Evolutionary conservation across 2,113 vertebrate species (phyloP).

Genomic region (Larimichthys polyactis): DNA sequence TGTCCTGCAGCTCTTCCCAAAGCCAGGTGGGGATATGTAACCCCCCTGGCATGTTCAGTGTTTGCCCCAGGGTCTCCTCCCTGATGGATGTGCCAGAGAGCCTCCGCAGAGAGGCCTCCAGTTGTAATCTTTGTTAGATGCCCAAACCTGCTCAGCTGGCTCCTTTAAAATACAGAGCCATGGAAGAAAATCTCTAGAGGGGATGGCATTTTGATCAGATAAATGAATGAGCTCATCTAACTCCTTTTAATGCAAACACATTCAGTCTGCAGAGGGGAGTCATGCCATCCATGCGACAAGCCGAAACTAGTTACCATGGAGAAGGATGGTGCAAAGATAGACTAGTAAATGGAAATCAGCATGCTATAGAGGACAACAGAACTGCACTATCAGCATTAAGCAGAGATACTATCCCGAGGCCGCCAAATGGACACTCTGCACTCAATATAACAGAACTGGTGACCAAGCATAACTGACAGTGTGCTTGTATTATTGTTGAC

Average conservation of each 20-base stretch:
- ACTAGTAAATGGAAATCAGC: not conserved
- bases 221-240: not conserved
- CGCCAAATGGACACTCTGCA: not conserved
- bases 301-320: not conserved
- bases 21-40: constrained; percentile 25
- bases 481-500: not conserved
- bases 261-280: not conserved
- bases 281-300: not conserved
- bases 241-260: not conserved
- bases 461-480: not conserved
- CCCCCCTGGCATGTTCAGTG: constrained; percentile 7
- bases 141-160: constrained; percentile 21
- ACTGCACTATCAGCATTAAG: not conserved
- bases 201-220: not conserved
- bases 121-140: not conserved
- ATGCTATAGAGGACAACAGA: not conserved
- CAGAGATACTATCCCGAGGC: not conserved
- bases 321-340: not conserved
- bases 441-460: not conserved
- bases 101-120: too few relatives aligned
- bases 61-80: constrained; percentile 1
- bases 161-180: constrained; percentile 18
- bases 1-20: constrained; percentile 17
- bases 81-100: constrained; percentile 14
- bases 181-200: constrained; percentile 2